Conservation (phyloP, 2,113 vertebrate genomes). For the Machaerirhynchus nigripectus region DNA sequence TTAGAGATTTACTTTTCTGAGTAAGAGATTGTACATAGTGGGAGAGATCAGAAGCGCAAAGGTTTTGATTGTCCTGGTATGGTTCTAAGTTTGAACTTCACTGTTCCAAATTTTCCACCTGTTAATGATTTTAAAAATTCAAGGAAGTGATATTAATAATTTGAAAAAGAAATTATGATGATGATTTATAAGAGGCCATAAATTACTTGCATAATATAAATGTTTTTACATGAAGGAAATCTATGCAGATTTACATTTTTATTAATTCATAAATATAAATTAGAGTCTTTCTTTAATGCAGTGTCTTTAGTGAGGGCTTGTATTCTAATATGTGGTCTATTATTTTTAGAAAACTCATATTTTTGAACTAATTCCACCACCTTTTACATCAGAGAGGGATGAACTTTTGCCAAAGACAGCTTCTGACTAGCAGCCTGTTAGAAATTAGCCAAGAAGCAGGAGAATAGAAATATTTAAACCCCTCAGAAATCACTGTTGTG, state of each 20-base stretch:
- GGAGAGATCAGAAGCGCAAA: background rate
- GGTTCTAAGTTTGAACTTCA: background rate
- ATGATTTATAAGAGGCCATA: conserved; percentile 56
- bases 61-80: background rate
- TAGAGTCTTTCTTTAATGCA: conserved; percentile 47
- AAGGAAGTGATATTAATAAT: conserved; percentile 28
- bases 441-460: conserved; percentile 25
- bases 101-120: conserved; percentile 26
- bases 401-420: conserved; percentile 3
- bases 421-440: background rate
- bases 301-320: conserved; percentile 18
- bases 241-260: conserved; percentile 65
- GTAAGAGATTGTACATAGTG: background rate
- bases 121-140: conserved; percentile 41
- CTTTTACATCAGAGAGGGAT: background rate
- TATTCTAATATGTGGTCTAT: conserved; percentile 8
- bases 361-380: conserved; percentile 41
- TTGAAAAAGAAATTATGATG: conserved; percentile 30
- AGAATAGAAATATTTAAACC: background rate
- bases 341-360: conserved; percentile 29
- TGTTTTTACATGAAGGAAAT: conserved; percentile 59
- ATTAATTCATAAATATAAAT: conserved; percentile 66
- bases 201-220: conserved; percentile 53
- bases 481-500: background rate
- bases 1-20: background rate